Evolutionary conservation across 2,113 vertebrate species (phyloP).

Genomic region (Heteronetta atricapilla): DNA sequence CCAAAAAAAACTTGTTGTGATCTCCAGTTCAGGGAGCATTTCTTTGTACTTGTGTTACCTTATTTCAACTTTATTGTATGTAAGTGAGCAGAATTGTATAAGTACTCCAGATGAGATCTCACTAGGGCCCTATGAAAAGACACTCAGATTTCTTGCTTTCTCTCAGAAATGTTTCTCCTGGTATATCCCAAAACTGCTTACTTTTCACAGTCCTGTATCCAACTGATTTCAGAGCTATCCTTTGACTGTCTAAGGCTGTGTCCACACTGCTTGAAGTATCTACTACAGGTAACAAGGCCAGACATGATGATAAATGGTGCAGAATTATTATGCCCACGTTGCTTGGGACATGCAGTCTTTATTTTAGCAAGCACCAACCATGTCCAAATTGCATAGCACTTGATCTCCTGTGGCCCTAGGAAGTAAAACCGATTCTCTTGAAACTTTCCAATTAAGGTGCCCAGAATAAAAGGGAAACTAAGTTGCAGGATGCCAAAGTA

Average conservation of each 20-base stretch:
- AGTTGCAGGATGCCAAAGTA: background rate
- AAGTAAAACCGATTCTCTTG: background rate
- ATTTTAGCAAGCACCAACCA: background rate
- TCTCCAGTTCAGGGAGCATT: background rate
- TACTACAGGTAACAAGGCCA: background rate
- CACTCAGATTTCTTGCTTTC: background rate
- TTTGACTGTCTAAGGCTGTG: background rate
- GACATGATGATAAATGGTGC: background rate
- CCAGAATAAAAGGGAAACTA: background rate
- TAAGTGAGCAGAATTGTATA: background rate
- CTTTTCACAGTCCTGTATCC: background rate
- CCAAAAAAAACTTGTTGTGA: background rate
- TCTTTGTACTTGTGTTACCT: background rate
- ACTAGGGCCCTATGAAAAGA: background rate
- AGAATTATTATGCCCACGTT: background rate
- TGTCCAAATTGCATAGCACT: background rate
- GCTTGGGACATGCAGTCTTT: background rate
- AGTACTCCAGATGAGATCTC: background rate
- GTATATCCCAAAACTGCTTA: background rate
- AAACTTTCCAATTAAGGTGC: background rate
- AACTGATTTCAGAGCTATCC: background rate
- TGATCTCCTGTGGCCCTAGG: background rate
- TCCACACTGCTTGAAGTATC: background rate
- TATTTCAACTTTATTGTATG: background rate
- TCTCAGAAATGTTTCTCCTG: background rate